These are phyloP conservation scores for Rousettus leschenaultii DNA, from an alignment of 2,113 vertebrate genomes.

Conservation along the genomic window DNA sequence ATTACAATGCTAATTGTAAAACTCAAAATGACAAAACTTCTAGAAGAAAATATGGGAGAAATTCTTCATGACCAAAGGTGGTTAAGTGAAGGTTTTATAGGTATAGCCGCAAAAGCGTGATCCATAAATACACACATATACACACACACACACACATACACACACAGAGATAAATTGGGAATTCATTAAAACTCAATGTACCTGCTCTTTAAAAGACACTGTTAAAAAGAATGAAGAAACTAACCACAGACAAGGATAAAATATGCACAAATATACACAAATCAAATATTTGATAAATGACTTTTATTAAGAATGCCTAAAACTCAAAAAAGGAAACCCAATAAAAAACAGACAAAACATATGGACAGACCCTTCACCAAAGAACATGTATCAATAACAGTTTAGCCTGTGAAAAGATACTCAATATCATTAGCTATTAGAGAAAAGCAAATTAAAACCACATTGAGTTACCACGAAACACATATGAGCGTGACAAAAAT, in stretches of 20 bases:
- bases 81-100: background rate
- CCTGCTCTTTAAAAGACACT: background rate
- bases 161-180: background rate
- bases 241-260: background rate
- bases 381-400: background rate
- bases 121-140: background rate
- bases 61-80: background rate
- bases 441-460: background rate
- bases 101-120: background rate
- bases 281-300: background rate
- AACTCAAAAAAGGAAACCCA: background rate
- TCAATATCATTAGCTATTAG: background rate
- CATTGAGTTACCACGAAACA: background rate
- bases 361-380: background rate
- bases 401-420: background rate
- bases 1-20: background rate
- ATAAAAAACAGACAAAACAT: background rate
- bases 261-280: background rate
- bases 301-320: background rate
- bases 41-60: background rate
- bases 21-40: background rate
- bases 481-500: background rate
- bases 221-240: background rate
- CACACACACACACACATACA: too few species aligned
- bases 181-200: background rate